Percentiles rank a stretch among this genome's conserved stretches.
phyloP scores from a whole-genome alignment of 2,797 vertebrate species.

The Hirundo rustica region DNA sequence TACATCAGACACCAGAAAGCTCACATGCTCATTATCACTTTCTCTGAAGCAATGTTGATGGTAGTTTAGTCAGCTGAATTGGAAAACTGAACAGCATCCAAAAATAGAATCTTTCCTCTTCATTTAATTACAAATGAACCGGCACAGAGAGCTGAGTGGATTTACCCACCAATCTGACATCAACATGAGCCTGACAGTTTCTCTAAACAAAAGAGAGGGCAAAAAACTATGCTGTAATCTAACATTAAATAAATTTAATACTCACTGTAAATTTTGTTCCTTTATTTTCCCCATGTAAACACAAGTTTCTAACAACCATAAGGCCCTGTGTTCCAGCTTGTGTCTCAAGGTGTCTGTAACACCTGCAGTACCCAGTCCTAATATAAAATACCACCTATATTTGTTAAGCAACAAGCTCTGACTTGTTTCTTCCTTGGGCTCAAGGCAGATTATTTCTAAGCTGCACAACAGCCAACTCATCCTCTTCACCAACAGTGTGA shows the following conservation, averaged over 20 bases:
- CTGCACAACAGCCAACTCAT: neutral
- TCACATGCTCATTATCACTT: neutral
- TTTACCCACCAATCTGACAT: neutral
- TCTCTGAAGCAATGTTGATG: neutral
- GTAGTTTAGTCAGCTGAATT: constrained; percentile 1
- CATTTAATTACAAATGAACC: constrained; percentile 16
- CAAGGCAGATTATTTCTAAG: neutral
- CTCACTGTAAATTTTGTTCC: neutral
- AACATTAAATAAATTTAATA: neutral
- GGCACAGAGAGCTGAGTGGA: neutral
- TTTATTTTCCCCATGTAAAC: neutral
- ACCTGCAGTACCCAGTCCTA: neutral
- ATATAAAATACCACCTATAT: neutral
- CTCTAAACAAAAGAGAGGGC: neutral
- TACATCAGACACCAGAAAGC: neutral
- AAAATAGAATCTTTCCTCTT: neutral
- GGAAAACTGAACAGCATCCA: constrained; percentile 21
- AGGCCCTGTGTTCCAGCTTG: neutral
- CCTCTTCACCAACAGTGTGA: neutral
- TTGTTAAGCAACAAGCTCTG: neutral
- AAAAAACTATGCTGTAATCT: neutral
- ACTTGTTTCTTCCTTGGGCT: neutral
- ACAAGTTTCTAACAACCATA: neutral
- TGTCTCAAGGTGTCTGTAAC: neutral
- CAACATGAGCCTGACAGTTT: neutral